Conservation (phyloP, 2,797 vertebrate species). For the Oreortyx pictus region DNA sequence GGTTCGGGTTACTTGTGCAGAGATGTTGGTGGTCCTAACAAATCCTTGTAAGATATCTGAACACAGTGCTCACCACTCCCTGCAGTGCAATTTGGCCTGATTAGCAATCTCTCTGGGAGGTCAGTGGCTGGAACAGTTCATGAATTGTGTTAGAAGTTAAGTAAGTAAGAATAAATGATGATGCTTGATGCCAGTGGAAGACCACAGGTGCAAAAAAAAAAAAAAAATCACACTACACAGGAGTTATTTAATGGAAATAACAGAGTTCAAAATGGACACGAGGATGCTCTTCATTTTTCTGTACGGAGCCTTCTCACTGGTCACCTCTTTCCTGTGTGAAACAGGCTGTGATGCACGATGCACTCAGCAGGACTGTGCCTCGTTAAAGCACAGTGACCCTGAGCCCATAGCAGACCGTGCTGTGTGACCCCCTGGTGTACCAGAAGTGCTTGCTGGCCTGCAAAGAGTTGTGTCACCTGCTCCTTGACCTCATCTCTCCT, state of each 20-base stretch:
- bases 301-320: background rate
- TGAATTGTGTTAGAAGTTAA: background rate
- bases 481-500: background rate
- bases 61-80: background rate
- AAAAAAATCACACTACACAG: background rate
- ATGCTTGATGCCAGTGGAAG: background rate
- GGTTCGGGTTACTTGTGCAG: constrained; percentile 42
- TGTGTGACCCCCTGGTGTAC: background rate
- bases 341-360: background rate
- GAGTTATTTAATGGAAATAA: background rate
- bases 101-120: constrained; percentile 24
- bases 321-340: background rate
- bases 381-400: background rate
- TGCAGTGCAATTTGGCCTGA: constrained; percentile 8
- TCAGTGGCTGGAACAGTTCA: constrained; percentile 13
- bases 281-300: background rate
- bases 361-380: background rate
- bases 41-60: constrained; percentile 10
- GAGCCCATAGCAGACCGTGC: background rate
- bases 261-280: background rate
- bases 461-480: background rate
- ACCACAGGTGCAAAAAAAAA: background rate
- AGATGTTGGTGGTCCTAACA: constrained; percentile 50
- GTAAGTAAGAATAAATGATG: constrained; percentile 2
- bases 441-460: background rate